Percentiles rank a stretch among this genome's conserved stretches.
Conservation (phyloP, 2,797 vertebrate species). For the Acanthis flammea region DNA sequence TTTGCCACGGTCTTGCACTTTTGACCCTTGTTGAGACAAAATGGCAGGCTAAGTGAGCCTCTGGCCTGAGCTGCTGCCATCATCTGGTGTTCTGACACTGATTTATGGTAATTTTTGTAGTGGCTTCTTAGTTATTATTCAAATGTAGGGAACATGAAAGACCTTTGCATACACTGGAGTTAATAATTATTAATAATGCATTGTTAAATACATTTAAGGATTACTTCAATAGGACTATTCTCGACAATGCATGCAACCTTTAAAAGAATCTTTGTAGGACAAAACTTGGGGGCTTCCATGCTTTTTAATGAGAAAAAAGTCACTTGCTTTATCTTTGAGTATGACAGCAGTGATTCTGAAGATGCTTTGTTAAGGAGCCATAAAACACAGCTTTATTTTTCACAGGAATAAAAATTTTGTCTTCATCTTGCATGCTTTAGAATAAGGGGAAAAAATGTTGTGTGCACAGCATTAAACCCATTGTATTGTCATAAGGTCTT, state of each 20-base stretch:
- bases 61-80: neutral
- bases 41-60: neutral
- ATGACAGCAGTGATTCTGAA: neutral
- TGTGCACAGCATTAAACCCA: neutral
- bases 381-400: neutral
- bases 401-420: neutral
- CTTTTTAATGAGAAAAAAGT: neutral
- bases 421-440: neutral
- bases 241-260: neutral
- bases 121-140: neutral
- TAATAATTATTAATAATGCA: neutral
- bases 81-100: neutral
- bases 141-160: neutral
- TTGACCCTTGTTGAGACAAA: neutral
- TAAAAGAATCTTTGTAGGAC: neutral
- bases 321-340: neutral
- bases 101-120: constrained; percentile 14
- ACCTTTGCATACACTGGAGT: neutral
- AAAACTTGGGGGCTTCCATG: neutral
- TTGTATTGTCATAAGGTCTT: neutral
- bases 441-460: neutral
- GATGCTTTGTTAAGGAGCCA: neutral
- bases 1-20: neutral
- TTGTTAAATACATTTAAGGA: neutral
- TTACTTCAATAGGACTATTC: neutral